A percentile compares a stretch with the other conserved stretches of the same genome.
These are phyloP conservation scores for Gallinago solitaria DNA, from an alignment of 2,797 vertebrate species.

Conservation along the genomic window DNA sequence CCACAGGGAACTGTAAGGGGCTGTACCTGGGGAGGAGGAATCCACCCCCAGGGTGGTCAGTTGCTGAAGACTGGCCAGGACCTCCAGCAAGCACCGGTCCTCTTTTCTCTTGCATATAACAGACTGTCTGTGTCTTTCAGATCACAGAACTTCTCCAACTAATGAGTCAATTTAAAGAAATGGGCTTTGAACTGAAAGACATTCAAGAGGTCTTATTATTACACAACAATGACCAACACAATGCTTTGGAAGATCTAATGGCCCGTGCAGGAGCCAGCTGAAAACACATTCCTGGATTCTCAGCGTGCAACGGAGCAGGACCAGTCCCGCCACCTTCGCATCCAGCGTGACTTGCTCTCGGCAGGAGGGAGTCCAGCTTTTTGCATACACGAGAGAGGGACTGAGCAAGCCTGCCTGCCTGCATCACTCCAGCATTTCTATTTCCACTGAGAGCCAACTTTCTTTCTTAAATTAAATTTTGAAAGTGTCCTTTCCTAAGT, in stretches of 20 bases:
- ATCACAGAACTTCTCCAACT: slow-evolving; percentile 92
- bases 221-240: slow-evolving; percentile 95
- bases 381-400: not conserved
- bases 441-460: slow-evolving; percentile 35
- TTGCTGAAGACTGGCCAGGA: not conserved
- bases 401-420: not conserved
- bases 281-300: slow-evolving; percentile 64
- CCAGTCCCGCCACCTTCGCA: not conserved
- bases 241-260: slow-evolving; percentile 96
- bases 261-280: slow-evolving; percentile 91
- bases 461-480: slow-evolving; percentile 57
- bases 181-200: slow-evolving; percentile 95
- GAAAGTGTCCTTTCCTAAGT: slow-evolving; percentile 71
- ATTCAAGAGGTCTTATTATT: slow-evolving; percentile 95
- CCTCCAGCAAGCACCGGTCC: not conserved
- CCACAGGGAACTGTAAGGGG: accelerated
- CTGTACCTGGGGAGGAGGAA: not conserved
- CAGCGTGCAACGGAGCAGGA: not conserved
- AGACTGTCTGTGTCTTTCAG: slow-evolving; percentile 70
- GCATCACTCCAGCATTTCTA: slow-evolving; percentile 25
- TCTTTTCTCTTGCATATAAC: not conserved
- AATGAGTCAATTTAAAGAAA: slow-evolving; percentile 97
- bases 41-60: not conserved
- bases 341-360: slow-evolving; percentile 5
- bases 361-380: not conserved